Evolutionary conservation across 2,113 vertebrate genomes (phyloP), one percentile per base, ranked within the genome.

Genomic region (Globicephala melas): DNA sequence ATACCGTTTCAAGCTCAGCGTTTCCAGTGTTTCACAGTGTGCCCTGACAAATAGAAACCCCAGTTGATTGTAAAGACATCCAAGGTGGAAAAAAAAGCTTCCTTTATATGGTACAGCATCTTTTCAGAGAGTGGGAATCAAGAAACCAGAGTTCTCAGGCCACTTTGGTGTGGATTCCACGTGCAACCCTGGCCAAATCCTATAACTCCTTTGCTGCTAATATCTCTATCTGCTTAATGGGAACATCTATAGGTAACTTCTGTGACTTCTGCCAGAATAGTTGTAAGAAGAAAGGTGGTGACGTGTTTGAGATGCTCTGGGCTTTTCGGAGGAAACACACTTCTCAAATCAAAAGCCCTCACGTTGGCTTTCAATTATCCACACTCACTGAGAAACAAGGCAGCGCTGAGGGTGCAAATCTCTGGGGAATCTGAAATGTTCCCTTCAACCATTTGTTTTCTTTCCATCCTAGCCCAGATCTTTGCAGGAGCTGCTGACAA

Each of bases 91-190:
- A 76, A 76, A 98, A 71, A 50, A 47, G 7, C 36, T 83, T 65
- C 14, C 44, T 94, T 87, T 71, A 74, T 60, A 84, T 36, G 83
- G 41, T 25, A 83, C 1, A 74, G n/a, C 6, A 1, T 60, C 41
- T 90, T 96, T 96, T 87, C 55, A 77, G 63, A 92, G 73, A 50
- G 50, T 79, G 31, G 25, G 71, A 92, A 89, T 47, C 68, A 92
- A 77, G 31, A 83, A 80, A 41, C 8, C 63, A 68, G 89, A 44
- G 38, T 73, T 91, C 53, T 81, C 41, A 83, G 55, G 17, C 60
- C 18, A 76, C 50, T 67, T 33, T 4, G 9, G 67, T 65, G 50
- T 14, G 20, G 73, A 94, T 92, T 74, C 9, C 1, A 44, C 31
- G 23, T 20, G 21, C 33, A 38, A 63, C 14, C 23, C 21, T 83